Evolutionary conservation across 2,113 vertebrate genomes (phyloP).

Genomic region (Ptilorrhoa leucosticta): DNA sequence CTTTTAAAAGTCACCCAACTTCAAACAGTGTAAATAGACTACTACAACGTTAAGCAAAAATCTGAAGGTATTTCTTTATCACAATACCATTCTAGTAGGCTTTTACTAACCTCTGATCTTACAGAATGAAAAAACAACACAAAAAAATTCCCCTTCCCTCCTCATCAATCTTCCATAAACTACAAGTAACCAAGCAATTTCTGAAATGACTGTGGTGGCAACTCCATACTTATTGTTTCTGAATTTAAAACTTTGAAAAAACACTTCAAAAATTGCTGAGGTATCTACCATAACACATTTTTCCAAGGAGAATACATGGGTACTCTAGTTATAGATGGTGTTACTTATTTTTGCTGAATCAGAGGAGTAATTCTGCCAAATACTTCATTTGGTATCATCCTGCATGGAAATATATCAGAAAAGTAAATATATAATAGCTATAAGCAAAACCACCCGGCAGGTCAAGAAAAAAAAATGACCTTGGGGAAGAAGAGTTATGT

Average conservation of each 20-base stretch:
- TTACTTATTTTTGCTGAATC: background rate
- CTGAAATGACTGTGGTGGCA: background rate
- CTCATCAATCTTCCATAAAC: background rate
- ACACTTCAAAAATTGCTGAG: background rate
- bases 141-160: background rate
- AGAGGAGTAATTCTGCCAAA: background rate
- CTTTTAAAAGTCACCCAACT: background rate
- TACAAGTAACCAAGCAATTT: background rate
- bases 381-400: background rate
- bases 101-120: background rate
- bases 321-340: background rate
- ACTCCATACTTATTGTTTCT: background rate
- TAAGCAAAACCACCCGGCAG: background rate
- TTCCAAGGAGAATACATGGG: background rate
- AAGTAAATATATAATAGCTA: background rate
- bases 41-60: background rate
- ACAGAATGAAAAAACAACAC: background rate
- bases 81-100: background rate
- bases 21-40: background rate
- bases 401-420: background rate
- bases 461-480: background rate
- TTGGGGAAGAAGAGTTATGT: background rate
- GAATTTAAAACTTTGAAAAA: background rate
- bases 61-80: background rate
- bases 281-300: background rate